Base-by-base conservation (phyloP, 2,888 invertebrate genomes). In the Conomelus anceps region DNA sequence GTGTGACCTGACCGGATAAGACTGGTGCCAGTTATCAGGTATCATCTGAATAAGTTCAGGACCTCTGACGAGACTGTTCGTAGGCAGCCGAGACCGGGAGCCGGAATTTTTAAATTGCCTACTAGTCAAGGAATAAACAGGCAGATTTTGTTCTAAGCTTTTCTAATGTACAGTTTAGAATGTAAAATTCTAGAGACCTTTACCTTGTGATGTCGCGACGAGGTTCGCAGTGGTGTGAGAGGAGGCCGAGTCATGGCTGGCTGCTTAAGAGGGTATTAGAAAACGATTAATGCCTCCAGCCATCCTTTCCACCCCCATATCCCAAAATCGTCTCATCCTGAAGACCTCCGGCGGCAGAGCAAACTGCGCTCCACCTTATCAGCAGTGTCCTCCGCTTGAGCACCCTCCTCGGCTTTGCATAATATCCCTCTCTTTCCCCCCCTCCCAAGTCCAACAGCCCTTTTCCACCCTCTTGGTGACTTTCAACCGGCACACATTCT, bases 241-340 rank as follows among this genome's bases (percentile, higher is more conserved):
- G 63, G 63, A n/a, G 20, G 63, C 63, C 20, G 63, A 63, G 63
- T 63, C 63, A 63, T 63, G 63, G 63, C n/a, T 63, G 63, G 63
- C 63, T 63, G 63, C 63, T 63, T 20, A 63, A 63, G 63, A 63
- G 63, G 63, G 63, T 86, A 86, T 86, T 86, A 86, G 86, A 24
- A 86, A 86, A 86, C 86, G 86, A 86, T 86, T 86, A 86, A 86
- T 24, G 86, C 86, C 86, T 24, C 24, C 63, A 63, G n/a, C 63
- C 17, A 9, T 20, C 41, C 41, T 41, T 41, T n/a, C n/a, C n/a
- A n/a, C n/a, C n/a, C n/a, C n/a, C n/a, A n/a, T n/a, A n/a, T n/a
- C n/a, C n/a, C n/a, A n/a, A n/a, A n/a, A n/a, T n/a, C n/a, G n/a
- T n/a, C n/a, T n/a, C n/a, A 6, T 7, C 41, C 13, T 9, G 41